Base-by-base conservation (phyloP, 2,888 invertebrate genomes). In the Ctenicera cuprea region DNA sequence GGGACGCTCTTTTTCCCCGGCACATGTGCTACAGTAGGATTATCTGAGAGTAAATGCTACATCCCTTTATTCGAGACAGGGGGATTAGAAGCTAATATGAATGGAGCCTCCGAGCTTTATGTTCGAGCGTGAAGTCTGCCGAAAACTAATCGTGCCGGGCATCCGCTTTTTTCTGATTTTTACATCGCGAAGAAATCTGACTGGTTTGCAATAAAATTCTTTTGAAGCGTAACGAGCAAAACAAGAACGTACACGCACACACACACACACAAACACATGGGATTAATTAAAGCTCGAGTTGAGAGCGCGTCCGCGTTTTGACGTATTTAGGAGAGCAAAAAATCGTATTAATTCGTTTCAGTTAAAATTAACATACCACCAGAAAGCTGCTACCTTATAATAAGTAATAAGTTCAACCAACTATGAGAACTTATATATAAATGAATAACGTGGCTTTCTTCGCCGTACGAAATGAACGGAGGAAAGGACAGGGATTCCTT, bases 61-160 rank as follows among this genome's bases (percentile, higher is more conserved):
- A 74, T 74, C 74, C 74, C 67, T 74, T 74, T 74, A 74, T 70
- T 62, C 43, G 74, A 63, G 68, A 74, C 71, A 64, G 64, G 26
- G 43, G 71, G 74, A 74, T 74, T 74, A 74, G 48, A 65, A 50
- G 48, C 22, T 57, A 71, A 67, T 37, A 41, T 74, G 71, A 74
- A 74, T 74, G 63, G 70, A 54, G 43, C 70, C 45, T 73, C 8
- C 14, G 22, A 14, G 61, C 52, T 65, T 66, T 66, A 54, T 41
- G 26, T 50, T 33, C 18, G 26, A 63, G 63, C 63, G 41, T 64
- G 45, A 62, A 43, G 62, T 62, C 62, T 62, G 62, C 45, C 18
- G 12, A 38, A 59, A 59, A 59, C 33, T 37, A 57, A 33, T 16
- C 14, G 57, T 12, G 11, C n/a, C n/a, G 3, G 16, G 37, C 18